Conservation (phyloP, 2,888 invertebrate genomes). For the Dimorphilus gyrociliatus region DNA sequence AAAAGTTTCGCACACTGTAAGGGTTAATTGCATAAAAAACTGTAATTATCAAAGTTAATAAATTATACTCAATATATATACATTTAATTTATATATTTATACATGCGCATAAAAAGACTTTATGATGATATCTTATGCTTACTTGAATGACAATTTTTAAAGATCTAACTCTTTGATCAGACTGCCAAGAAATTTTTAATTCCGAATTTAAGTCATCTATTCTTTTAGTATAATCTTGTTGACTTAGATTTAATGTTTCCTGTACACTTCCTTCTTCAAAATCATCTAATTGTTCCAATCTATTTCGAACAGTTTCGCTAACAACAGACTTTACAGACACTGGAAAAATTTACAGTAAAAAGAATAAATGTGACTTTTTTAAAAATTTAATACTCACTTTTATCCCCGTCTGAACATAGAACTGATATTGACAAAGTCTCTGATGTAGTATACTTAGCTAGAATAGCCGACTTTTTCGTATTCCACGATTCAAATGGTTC, state of each 20-base stretch:
- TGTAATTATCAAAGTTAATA: background rate
- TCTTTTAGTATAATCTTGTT: constrained; percentile 72
- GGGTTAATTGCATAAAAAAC: background rate
- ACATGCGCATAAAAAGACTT: background rate
- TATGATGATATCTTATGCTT: constrained; percentile 2
- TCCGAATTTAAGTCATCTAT: constrained; percentile 81
- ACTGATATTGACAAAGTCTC: constrained; percentile 80
- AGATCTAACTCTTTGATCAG: constrained; percentile 74
- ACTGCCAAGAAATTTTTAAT: constrained; percentile 75
- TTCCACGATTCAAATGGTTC: constrained; percentile 56
- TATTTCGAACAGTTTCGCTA: constrained; percentile 67
- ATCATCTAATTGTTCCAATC: constrained; percentile 81
- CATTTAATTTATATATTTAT: background rate
- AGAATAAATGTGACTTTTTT: too few relatives aligned
- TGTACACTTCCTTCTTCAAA: constrained; percentile 70
- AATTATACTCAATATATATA: background rate
- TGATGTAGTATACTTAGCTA: constrained; percentile 76
- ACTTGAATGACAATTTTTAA: constrained; percentile 83
- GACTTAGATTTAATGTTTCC: constrained; percentile 72
- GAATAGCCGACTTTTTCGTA: constrained; percentile 54
- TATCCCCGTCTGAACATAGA: too few relatives aligned
- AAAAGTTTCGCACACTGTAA: constrained; percentile 74
- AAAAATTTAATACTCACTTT: too few relatives aligned
- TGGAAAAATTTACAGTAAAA: background rate
- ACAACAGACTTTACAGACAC: constrained; percentile 29